Conservation (phyloP, 2,113 vertebrate species). For the Dicaeum eximium region DNA sequence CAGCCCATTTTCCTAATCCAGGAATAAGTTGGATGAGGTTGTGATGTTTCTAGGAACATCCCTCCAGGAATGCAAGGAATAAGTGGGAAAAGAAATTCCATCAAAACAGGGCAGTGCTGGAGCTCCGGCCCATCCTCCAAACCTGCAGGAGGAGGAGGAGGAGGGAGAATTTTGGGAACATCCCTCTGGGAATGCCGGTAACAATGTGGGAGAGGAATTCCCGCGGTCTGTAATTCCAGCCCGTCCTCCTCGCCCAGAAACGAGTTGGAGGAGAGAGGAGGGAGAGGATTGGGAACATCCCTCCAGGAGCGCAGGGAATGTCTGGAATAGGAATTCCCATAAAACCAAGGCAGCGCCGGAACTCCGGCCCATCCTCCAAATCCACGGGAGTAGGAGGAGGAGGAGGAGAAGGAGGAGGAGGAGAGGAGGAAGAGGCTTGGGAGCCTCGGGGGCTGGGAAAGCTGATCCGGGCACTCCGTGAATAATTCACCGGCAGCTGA, state of each 20-base stretch:
- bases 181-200: accelerated
- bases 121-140: accelerated
- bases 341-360: not conserved
- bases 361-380: not conserved
- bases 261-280: not conserved
- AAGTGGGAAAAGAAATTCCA: not conserved
- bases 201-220: not conserved
- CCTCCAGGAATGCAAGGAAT: not conserved
- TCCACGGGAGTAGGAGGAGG: not conserved
- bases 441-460: not conserved
- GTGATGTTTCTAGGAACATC: not conserved
- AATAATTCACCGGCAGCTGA: not conserved
- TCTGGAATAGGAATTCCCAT: not conserved
- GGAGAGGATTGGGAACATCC: not conserved
- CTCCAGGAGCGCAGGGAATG: not conserved
- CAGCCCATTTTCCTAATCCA: accelerated
- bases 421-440: not conserved
- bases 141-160: not conserved
- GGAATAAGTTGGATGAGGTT: accelerated
- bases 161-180: not conserved
- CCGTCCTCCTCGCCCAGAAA: not conserved
- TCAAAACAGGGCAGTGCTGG: not conserved
- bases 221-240: not conserved
- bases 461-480: not conserved
- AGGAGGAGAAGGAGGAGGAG: not conserved